These are phyloP conservation scores for Chelonia mydas DNA, from an alignment of 2,797 vertebrate species.

Conservation along the genomic window DNA sequence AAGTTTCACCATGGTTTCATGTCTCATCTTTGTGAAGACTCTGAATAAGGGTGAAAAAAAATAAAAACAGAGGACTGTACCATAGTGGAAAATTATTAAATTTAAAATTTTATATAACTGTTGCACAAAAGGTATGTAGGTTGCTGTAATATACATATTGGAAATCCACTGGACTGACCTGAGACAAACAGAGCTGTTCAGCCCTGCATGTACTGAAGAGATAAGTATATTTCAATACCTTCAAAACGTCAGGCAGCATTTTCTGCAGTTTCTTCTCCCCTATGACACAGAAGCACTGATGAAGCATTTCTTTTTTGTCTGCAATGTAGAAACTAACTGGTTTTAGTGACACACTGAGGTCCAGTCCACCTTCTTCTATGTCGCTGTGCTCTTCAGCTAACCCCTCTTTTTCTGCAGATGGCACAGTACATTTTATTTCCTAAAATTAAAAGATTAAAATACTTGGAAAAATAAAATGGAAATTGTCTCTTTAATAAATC, in stretches of 20 bases:
- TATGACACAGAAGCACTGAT: slow-evolving; percentile 93
- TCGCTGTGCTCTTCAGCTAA: slow-evolving; percentile 89
- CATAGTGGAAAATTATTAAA: neutral
- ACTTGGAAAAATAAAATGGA: neutral
- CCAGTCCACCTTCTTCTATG: slow-evolving; percentile 94
- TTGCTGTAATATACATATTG: neutral
- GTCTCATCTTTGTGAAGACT: neutral
- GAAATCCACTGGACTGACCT: neutral
- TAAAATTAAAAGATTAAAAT: slow-evolving; percentile 68
- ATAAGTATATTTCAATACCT: slow-evolving; percentile 80
- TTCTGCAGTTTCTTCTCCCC: slow-evolving; percentile 93
- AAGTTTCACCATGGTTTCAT: neutral
- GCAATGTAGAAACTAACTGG: slow-evolving; percentile 92
- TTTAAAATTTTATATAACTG: neutral
- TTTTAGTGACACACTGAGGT: slow-evolving; percentile 89
- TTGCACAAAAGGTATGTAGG: neutral
- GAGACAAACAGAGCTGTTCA: neutral
- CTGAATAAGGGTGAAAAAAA: neutral
- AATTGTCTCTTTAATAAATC: neutral
- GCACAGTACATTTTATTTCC: slow-evolving; percentile 83
- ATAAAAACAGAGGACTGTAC: neutral
- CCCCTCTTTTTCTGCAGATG: slow-evolving; percentile 81
- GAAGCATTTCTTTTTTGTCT: slow-evolving; percentile 92
- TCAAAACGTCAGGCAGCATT: slow-evolving; percentile 95
- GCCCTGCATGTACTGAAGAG: neutral